These are phyloP conservation scores for Athripsodes cinereus DNA, from an alignment of 2,888 invertebrate genomes.

Conservation along the genomic window DNA sequence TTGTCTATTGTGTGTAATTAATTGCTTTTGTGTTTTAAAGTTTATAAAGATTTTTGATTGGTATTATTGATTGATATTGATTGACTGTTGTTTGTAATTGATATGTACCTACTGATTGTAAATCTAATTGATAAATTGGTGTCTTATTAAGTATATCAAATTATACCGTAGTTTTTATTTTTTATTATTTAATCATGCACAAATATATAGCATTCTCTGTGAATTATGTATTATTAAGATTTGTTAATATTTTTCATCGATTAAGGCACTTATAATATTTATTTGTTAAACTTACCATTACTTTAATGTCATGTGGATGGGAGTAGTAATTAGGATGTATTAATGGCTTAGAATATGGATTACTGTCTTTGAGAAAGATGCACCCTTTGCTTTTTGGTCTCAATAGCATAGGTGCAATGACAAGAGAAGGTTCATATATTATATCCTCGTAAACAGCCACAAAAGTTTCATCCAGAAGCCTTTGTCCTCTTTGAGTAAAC, in stretches of 20 bases:
- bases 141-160: background rate
- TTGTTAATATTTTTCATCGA: no score
- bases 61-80: no score
- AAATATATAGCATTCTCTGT: background rate
- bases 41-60: no score
- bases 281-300: constrained; percentile 52
- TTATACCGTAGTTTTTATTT: no score
- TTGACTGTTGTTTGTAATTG: no score
- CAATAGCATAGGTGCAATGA: constrained; percentile 62
- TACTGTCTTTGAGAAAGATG: constrained; percentile 58
- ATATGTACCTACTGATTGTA: no score
- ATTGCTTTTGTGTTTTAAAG: no score
- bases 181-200: background rate
- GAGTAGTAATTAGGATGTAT: constrained; percentile 84
- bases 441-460: constrained; percentile 65
- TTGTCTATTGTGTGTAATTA: no score
- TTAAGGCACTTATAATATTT: background rate
- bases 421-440: constrained; percentile 62
- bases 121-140: no score
- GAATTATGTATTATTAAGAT: background rate
- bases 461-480: constrained; percentile 61
- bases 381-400: constrained; percentile 68
- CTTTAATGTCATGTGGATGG: constrained; percentile 63
- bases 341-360: constrained; percentile 69
- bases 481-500: constrained; percentile 62